Evolutionary conservation across 2,113 vertebrate genomes (phyloP).

Genomic region (Brachirus orientalis): DNA sequence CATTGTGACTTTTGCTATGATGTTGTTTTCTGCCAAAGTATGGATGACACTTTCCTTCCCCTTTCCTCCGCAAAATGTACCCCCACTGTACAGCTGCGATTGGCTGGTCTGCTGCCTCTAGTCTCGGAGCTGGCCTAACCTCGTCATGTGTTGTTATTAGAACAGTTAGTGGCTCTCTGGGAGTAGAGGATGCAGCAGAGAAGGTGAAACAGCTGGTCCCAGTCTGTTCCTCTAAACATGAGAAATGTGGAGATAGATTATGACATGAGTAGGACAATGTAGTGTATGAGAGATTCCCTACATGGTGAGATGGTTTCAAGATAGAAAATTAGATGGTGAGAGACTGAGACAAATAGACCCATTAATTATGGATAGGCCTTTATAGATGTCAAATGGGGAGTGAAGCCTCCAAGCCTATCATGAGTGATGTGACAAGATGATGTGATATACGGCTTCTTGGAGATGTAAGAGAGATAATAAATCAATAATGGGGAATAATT

Average conservation of each 20-base stretch:
- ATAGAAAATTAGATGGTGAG: conserved; percentile 50
- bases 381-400: conserved; percentile 72
- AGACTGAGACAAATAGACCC: conserved; percentile 71
- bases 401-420: conserved; percentile 67
- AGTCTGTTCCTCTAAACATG: conserved; percentile 64
- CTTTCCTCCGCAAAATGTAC: conserved; percentile 58
- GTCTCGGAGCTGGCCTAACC: conserved; percentile 54
- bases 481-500: conserved; percentile 79
- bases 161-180: conserved; percentile 66
- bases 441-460: conserved; percentile 66
- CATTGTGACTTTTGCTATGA: conserved; percentile 63
- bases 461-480: conserved; percentile 75
- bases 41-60: conserved; percentile 50
- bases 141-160: conserved; percentile 71
- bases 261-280: conserved; percentile 26
- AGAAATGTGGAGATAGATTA: conserved; percentile 20
- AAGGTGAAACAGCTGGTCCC: conserved; percentile 73
- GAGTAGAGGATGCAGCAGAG: conserved; percentile 49
- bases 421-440: conserved; percentile 74
- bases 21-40: conserved; percentile 65
- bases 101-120: conserved; percentile 44
- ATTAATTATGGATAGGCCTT: conserved; percentile 82
- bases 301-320: conserved; percentile 34
- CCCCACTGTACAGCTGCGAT: conserved; percentile 52
- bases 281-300: conserved; percentile 32